A percentile compares a stretch with the other conserved stretches of the same genome.
These are phyloP conservation scores for Hyla sarda DNA, from an alignment of 2,113 vertebrate species.

Conservation along the genomic window DNA sequence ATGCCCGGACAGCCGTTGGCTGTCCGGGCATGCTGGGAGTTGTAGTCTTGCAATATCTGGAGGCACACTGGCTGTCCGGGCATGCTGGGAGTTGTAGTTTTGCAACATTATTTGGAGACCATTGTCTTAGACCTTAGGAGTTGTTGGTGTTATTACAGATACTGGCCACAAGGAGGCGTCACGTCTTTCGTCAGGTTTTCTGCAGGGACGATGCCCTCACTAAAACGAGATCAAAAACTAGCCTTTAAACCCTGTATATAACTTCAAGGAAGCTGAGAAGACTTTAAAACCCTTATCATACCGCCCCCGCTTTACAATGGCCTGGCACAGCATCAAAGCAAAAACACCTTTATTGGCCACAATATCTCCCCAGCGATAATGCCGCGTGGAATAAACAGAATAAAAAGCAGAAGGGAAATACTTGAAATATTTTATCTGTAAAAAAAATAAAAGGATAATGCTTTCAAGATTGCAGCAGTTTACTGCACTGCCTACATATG, in stretches of 20 bases:
- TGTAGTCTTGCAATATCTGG: too few species aligned
- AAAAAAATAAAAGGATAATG: constrained; percentile 15
- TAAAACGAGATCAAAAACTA: constrained; percentile 29
- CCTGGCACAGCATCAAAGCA: constrained; percentile 41
- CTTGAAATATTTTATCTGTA: constrained; percentile 18
- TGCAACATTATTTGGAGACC: too few species aligned
- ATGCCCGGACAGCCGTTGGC: too few species aligned
- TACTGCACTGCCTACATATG: neutral
- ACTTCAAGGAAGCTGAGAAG: constrained; percentile 30
- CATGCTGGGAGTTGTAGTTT: too few species aligned
- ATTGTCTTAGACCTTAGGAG: too few species aligned
- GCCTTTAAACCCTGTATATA: constrained; percentile 44
- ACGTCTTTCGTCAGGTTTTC: neutral
- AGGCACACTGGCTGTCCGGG: too few species aligned
- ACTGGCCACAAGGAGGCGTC: neutral
- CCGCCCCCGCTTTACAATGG: constrained; percentile 28
- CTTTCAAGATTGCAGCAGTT: neutral
- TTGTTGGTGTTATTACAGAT: neutral
- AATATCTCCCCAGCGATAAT: constrained; percentile 34
- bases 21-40: too few species aligned
- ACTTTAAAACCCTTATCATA: constrained; percentile 37
- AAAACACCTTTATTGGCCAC: neutral
- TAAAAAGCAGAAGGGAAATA: neutral
- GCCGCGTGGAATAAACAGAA: constrained; percentile 1
- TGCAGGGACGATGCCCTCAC: neutral